Percentiles rank a stretch among this genome's conserved stretches.
Conservation (phyloP, 2,797 vertebrate genomes). For the Parambassis ranga region DNA sequence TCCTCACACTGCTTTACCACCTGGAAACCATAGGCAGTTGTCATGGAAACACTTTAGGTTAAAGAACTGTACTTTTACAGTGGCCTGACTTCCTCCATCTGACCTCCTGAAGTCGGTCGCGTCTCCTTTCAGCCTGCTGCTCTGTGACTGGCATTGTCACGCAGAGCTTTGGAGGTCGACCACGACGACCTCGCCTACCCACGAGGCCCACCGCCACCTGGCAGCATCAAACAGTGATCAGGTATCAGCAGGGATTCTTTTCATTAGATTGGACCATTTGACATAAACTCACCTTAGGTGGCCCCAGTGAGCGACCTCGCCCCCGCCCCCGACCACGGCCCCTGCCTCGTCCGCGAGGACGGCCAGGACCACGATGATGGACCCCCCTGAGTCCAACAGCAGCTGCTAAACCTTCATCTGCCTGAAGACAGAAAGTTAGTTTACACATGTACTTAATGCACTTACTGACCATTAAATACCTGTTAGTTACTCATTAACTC, state of each 20-base stretch:
- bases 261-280: too few relatives aligned
- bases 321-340: constrained; percentile 58
- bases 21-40: constrained; percentile 62
- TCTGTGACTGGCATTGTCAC: constrained; percentile 62
- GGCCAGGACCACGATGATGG: constrained; percentile 61
- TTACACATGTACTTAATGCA: background rate
- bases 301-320: constrained; percentile 41
- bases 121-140: constrained; percentile 76
- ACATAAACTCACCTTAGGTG: constrained; percentile 49
- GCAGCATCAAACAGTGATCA: background rate
- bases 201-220: constrained; percentile 65
- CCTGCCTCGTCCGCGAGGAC: constrained; percentile 76
- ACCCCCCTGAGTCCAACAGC: constrained; percentile 53
- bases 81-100: background rate
- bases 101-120: constrained; percentile 86
- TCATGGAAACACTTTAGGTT: background rate
- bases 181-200: constrained; percentile 72
- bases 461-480: too few relatives aligned
- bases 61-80: background rate
- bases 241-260: too few relatives aligned
- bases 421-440: constrained; percentile 19
- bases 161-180: constrained; percentile 78
- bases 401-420: constrained; percentile 38
- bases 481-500: too few relatives aligned
- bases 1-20: constrained; percentile 86